A percentile compares a stretch with the other conserved stretches of the same genome.
phyloP scores from a whole-genome alignment of 2,113 vertebrate species.

The Vidua chalybeata region DNA sequence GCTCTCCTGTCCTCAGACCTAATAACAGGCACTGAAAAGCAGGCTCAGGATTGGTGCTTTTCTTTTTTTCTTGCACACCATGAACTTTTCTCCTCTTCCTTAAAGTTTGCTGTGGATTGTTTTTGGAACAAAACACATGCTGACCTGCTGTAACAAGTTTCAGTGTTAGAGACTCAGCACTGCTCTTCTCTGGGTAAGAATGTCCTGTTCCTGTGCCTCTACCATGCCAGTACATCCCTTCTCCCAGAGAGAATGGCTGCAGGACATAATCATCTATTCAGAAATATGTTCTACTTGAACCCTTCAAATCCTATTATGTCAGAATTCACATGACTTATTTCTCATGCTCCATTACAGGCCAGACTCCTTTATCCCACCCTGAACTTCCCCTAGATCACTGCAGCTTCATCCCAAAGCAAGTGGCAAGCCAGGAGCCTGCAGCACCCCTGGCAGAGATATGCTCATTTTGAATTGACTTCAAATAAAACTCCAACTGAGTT shows the following conservation, averaged over 20 bases:
- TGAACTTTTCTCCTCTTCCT: neutral
- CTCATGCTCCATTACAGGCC: neutral
- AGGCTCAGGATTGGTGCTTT: neutral
- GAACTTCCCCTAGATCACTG: neutral
- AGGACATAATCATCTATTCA: neutral
- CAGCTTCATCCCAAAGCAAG: neutral
- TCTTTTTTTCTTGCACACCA: neutral
- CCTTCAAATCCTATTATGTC: neutral
- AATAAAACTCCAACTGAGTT: neutral
- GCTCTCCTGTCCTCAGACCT: neutral
- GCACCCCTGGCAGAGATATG: neutral
- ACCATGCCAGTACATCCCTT: neutral
- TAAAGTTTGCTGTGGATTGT: neutral
- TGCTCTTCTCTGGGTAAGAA: neutral
- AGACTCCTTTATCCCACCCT: neutral
- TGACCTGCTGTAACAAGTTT: neutral
- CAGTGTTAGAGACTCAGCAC: neutral
- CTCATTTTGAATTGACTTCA: constrained; percentile 9
- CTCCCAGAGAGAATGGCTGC: neutral
- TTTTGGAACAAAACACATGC: neutral
- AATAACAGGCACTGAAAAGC: neutral
- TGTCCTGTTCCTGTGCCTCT: neutral
- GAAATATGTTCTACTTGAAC: neutral
- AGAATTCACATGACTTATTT: neutral
- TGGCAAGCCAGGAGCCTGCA: neutral